These are phyloP conservation scores for Dendrolimus houi DNA, from an alignment of 2,888 invertebrate species.

Conservation along the genomic window DNA sequence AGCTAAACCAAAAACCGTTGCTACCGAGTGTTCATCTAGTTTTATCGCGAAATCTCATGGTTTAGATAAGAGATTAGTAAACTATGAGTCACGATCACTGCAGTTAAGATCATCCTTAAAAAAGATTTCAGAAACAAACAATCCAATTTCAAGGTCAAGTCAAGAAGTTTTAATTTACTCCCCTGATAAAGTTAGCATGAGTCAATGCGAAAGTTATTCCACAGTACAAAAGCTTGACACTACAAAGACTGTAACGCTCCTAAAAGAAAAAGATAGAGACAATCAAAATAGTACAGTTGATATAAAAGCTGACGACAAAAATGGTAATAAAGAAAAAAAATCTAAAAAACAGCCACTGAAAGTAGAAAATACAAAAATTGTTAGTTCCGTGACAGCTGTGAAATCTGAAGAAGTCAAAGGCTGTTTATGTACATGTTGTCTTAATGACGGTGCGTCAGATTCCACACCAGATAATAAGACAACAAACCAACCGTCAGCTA, in stretches of 20 bases:
- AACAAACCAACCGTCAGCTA: not conserved
- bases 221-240: conserved; percentile 10
- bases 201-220: conserved; percentile 7
- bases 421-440: not conserved
- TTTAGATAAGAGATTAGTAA: not conserved
- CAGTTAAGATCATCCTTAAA: conserved; percentile 10
- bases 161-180: not conserved
- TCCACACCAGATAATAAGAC: not conserved
- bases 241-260: conserved; percentile 11
- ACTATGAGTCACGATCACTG: not conserved
- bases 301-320: not conserved
- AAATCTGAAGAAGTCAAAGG: not conserved
- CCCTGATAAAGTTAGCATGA: conserved; percentile 2
- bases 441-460: not conserved
- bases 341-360: not conserved
- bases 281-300: not conserved
- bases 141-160: not conserved
- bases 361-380: not conserved
- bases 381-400: not conserved
- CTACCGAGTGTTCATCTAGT: not conserved
- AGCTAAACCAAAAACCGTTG: not conserved
- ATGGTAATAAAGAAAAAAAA: not conserved
- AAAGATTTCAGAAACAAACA: conserved; percentile 1
- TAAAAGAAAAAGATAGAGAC: conserved; percentile 4
- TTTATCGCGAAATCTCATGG: no score